Evolutionary conservation across 2,113 vertebrate species (phyloP).

Genomic region (Sardina pilchardus): DNA sequence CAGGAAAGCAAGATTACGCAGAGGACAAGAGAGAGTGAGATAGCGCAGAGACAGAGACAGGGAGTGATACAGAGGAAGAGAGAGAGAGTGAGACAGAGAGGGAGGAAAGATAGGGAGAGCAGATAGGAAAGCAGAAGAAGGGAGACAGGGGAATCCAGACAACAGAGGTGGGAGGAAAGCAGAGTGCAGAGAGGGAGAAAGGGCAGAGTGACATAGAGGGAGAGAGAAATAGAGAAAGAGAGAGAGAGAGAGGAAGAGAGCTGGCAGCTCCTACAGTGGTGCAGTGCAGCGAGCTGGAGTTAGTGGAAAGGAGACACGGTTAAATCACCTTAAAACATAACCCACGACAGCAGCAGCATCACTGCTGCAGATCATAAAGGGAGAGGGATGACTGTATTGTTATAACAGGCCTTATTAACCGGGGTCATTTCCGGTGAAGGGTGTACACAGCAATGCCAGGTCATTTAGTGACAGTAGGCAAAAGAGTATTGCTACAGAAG

Average conservation of each 20-base stretch:
- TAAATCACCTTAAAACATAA: background rate
- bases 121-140: background rate
- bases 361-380: background rate
- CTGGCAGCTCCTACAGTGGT: background rate
- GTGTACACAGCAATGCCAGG: background rate
- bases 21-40: background rate
- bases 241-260: background rate
- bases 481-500: background rate
- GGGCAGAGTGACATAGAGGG: background rate
- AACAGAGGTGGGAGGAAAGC: constrained; percentile 16
- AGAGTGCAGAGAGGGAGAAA: background rate
- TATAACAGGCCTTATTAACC: background rate
- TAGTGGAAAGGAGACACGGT: background rate
- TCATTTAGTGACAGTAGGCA: background rate
- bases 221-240: background rate
- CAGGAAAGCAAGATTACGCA: background rate
- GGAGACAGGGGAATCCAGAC: background rate
- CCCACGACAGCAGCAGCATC: background rate
- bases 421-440: background rate
- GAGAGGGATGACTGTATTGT: background rate
- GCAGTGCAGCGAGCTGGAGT: constrained; percentile 11
- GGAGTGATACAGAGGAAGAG: background rate
- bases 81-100: background rate
- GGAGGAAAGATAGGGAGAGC: background rate
- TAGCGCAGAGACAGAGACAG: background rate